phyloP scores from a whole-genome alignment of 2,888 invertebrate species.

The Pogonocherus hispidulus region DNA sequence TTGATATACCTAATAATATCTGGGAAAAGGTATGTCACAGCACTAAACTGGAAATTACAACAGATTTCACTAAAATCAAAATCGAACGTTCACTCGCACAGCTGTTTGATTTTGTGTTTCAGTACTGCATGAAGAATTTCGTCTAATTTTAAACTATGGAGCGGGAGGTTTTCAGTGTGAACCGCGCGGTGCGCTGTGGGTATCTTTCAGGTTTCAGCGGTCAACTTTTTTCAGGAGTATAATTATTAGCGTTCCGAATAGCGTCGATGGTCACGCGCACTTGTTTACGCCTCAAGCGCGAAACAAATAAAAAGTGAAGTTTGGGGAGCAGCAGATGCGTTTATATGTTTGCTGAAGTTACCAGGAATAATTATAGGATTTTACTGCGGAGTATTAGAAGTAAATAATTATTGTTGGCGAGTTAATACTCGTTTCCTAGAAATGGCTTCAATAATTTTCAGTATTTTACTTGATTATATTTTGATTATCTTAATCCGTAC shows the following conservation, averaged over 20 bases:
- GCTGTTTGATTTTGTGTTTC: conserved; percentile 48
- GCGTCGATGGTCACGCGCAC: conserved; percentile 25
- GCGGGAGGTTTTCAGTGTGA: conserved; percentile 41
- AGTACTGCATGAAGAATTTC: conserved; percentile 54
- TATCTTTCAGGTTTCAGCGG: conserved; percentile 46
- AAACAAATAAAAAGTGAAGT: neutral
- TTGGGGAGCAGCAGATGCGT: neutral
- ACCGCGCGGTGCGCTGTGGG: conserved; percentile 46
- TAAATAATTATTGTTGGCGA: neutral
- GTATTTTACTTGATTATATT: no score
- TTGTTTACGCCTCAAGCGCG: conserved; percentile 24
- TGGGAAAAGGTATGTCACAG: conserved; percentile 21
- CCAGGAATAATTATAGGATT: neutral
- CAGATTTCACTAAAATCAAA: conserved; percentile 10
- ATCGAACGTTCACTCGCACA: conserved; percentile 36
- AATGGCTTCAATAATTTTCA: no score
- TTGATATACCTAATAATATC: conserved; percentile 4
- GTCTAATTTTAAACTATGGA: conserved; percentile 64
- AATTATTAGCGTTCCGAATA: conserved; percentile 22
- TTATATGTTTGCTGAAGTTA: conserved; percentile 6
- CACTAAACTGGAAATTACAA: conserved; percentile 29
- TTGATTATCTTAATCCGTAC: no score
- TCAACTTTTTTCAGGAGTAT: conserved; percentile 37
- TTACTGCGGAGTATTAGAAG: neutral
- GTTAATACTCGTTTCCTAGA: no score